Base-by-base conservation (phyloP, 2,888 invertebrate genomes). In the Galerucella nymphaeae region DNA sequence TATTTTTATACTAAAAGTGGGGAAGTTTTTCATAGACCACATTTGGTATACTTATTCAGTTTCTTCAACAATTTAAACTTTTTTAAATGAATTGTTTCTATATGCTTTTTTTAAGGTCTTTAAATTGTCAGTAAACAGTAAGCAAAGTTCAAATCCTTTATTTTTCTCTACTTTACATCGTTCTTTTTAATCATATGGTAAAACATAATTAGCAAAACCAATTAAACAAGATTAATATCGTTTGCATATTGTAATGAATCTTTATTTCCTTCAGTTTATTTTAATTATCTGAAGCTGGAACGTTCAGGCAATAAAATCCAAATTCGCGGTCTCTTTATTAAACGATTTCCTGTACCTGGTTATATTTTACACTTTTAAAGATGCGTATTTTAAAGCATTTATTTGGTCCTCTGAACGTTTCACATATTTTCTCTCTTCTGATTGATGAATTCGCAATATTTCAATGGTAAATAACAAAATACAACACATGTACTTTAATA, bases 11-110 rank as follows among this genome's bases (percentile, higher is more conserved):
- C 71, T 76, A 63, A 65, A 73, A 64, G 72, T 76, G 76, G 74
- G 76, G 69, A 76, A 76, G 62, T 66, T 64, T 71, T 69, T 63
- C 76, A 73, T 74, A 72, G 76, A 67, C 76, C 76, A 71, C 74
- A 45, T 66, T 66, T 63, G 64, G 74, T 73, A 65, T 74, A 62
- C 61, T 14, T 18, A 53, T 2, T 16, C 2, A 53, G 3, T n/a
- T 14, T n/a, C 2, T n/a, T 48, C 9, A 38, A 38, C 30, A 38
- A 9, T 30, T 30, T 30, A 30, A 4, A 30, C 5, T 30, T 30
- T 30, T 30, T 30, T 4, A 30, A 5, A 30, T 5, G 23, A 30
- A 30, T 38, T 38, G 9, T 38, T 38, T 38, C 30, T 38, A 38
- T 8, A 38, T 38, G 53, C 38, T 20, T 38, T 42, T 57, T 38